Base-by-base conservation (phyloP, 2,888 invertebrate species). In the Campaea margaritaria region DNA sequence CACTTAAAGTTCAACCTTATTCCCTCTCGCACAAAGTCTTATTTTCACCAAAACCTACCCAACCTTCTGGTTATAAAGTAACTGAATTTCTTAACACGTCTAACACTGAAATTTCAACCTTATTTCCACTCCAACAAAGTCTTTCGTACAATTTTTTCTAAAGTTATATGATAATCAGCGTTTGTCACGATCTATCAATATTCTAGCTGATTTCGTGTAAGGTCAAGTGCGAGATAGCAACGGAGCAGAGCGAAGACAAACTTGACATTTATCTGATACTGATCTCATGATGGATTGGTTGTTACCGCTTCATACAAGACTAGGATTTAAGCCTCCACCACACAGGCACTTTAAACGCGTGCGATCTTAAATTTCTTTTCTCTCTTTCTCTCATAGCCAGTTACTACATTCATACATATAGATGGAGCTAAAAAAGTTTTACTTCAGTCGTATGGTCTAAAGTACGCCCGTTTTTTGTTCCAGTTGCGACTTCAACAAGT, bases 401-500 rank as follows among this genome's bases (percentile, higher is more conserved):
- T n/a, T n/a, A n/a, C n/a, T n/a, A n/a, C n/a, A n/a, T n/a, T n/a
- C n/a, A n/a, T n/a, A n/a, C n/a, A n/a, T n/a, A n/a, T n/a, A n/a
- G n/a, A n/a, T n/a, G n/a, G n/a, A n/a, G n/a, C n/a, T n/a, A n/a
- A n/a, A n/a, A n/a, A n/a, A n/a, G n/a, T n/a, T n/a, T n/a, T n/a
- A n/a, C n/a, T n/a, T n/a, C n/a, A n/a, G n/a, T n/a, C n/a, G n/a
- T n/a, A n/a, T n/a, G n/a, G n/a, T n/a, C n/a, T n/a, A n/a, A n/a
- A n/a, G n/a, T n/a, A n/a, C n/a, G n/a, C 7, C 27, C 31, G 31
- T 7, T 31, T 31, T 31, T 59, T 64, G 55, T 71, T 69, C 0
- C 88, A 98, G 97, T 73, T 97, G 97, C 81, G 97, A 98, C 79
- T 97, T 96, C 84, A 98, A 98, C 85, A 96, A 97, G 77, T 98